Percentiles rank a stretch among this genome's conserved stretches.
Evolutionary conservation across 2,797 vertebrate species (phyloP).

Genomic region (Masticophis lateralis): DNA sequence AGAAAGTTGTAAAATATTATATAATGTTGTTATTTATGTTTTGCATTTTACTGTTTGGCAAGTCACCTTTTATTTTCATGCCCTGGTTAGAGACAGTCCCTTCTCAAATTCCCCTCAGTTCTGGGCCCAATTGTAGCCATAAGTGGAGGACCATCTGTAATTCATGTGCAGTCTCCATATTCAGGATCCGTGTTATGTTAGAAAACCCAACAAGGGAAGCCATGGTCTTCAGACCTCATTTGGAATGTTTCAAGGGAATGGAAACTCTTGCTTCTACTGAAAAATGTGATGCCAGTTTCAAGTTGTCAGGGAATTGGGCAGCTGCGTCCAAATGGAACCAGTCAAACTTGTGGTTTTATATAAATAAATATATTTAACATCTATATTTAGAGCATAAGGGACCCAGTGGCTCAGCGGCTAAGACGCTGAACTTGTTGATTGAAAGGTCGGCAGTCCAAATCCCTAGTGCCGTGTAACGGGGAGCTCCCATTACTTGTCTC

Average conservation of each 20-base stretch:
- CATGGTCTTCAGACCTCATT: background rate
- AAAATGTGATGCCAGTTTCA: background rate
- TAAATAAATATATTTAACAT: background rate
- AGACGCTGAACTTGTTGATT: no score
- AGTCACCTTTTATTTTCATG: background rate
- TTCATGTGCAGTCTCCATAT: background rate
- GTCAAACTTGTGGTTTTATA: background rate
- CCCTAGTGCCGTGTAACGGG: no score
- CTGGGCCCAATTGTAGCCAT: background rate
- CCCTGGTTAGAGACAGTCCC: background rate
- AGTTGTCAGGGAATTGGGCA: background rate
- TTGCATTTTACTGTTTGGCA: background rate
- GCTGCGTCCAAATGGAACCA: background rate
- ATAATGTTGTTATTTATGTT: no score
- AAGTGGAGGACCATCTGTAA: background rate
- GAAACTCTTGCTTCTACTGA: background rate
- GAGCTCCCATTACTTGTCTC: no score
- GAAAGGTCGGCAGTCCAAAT: no score
- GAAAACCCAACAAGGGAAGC: background rate
- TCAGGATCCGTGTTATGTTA: background rate
- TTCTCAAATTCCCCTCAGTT: background rate
- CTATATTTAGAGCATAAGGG: background rate
- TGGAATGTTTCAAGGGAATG: background rate
- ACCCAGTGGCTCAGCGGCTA: no score
- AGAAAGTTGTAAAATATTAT: no score